These are phyloP conservation scores for Acronicta aceris DNA, from an alignment of 2,888 invertebrate species.

Conservation along the genomic window DNA sequence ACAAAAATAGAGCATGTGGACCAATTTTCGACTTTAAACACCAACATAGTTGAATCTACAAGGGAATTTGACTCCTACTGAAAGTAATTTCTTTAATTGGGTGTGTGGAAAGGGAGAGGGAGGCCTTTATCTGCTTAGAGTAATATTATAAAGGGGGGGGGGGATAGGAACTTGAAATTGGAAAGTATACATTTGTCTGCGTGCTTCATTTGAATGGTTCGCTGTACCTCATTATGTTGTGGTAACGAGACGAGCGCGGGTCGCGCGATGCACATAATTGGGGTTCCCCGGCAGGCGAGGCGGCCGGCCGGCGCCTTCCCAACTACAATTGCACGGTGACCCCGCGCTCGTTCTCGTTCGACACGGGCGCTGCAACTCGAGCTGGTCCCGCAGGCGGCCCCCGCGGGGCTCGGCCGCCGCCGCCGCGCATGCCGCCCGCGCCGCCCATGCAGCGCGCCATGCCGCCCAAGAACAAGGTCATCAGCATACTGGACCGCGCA, in stretches of 20 bases:
- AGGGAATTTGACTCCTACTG: no score
- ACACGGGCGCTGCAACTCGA: slow-evolving; percentile 24
- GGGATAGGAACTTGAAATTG: no score
- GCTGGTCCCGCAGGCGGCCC: slow-evolving; percentile 63
- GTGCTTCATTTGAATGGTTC: no score
- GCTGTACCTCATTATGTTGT: background rate
- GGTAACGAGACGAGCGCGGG: slow-evolving; percentile 29
- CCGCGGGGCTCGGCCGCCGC: slow-evolving; percentile 53
- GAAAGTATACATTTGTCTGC: no score
- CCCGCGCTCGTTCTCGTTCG: slow-evolving; percentile 43
- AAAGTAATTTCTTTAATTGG: no score
- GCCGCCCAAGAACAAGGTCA: slow-evolving; percentile 93
- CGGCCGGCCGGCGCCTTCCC: slow-evolving; percentile 33
- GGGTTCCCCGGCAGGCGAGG: slow-evolving; percentile 20
- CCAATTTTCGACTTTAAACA: no score
- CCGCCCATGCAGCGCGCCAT: slow-evolving; percentile 84
- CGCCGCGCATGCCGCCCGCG: slow-evolving; percentile 73
- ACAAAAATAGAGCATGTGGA: no score
- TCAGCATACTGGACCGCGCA: slow-evolving; percentile 95
- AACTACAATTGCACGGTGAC: slow-evolving; percentile 59
- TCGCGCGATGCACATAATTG: slow-evolving; percentile 17
- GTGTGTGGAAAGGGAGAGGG: no score
- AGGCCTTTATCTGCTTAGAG: no score
- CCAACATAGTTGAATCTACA: no score
- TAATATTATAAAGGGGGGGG: no score